A percentile compares a stretch with the other conserved stretches of the same genome.
Evolutionary conservation across 2,113 vertebrate genomes (phyloP).

Genomic region (Thalassoma bifasciatum): DNA sequence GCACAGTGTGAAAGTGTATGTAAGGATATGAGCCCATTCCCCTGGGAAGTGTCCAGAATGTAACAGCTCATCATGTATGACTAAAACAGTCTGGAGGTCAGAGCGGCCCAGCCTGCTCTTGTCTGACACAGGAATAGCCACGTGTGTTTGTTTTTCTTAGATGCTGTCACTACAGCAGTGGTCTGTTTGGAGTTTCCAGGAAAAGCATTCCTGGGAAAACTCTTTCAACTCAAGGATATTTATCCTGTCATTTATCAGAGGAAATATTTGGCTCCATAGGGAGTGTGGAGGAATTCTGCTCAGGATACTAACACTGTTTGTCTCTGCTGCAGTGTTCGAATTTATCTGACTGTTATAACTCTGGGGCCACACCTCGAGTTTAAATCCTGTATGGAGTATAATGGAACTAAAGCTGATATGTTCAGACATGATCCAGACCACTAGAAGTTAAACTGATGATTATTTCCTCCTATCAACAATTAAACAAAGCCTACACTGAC

Average conservation of each 20-base stretch:
- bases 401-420: too few species aligned
- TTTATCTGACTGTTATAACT: neutral
- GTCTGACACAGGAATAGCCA: neutral
- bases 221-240: neutral
- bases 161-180: neutral
- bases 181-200: slow-evolving; percentile 19
- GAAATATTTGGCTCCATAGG: neutral
- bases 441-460: neutral
- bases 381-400: neutral
- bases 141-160: slow-evolving; percentile 4
- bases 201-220: neutral
- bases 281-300: neutral
- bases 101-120: neutral
- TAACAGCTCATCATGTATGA: slow-evolving; percentile 26
- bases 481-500: neutral
- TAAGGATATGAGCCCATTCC: slow-evolving; percentile 35
- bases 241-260: neutral
- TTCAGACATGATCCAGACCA: too few species aligned
- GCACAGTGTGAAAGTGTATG: slow-evolving; percentile 7
- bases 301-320: too few species aligned
- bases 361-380: neutral
- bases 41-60: neutral
- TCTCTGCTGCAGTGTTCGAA: neutral
- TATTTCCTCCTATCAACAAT: neutral
- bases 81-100: slow-evolving; percentile 18